phyloP scores from a whole-genome alignment of 2,113 vertebrate species.

The Engraulis encrasicolus region DNA sequence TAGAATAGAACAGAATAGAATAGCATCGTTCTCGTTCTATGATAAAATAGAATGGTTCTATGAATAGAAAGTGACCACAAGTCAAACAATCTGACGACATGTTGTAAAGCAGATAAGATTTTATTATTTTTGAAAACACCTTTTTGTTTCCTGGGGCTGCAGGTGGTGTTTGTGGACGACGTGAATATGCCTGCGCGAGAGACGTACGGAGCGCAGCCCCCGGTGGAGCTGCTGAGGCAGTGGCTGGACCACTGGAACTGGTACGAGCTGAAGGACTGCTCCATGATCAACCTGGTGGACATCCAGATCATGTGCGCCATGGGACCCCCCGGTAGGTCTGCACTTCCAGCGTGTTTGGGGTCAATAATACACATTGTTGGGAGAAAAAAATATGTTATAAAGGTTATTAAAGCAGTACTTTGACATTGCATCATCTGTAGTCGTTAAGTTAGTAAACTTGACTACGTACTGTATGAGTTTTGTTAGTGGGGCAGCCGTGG shows the following conservation, averaged over 20 bases:
- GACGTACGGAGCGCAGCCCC: conserved; percentile 89
- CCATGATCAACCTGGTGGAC: conserved; percentile 83
- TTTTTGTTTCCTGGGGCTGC: conserved; percentile 23
- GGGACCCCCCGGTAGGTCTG: conserved; percentile 85
- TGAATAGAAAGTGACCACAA: background rate
- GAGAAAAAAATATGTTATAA: too few relatives aligned
- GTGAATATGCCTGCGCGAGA: conserved; percentile 94
- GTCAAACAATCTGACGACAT: too few relatives aligned
- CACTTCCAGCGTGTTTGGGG: background rate
- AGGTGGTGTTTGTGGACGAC: conserved; percentile 94
- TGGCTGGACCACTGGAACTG: conserved; percentile 94
- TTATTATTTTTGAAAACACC: too few relatives aligned
- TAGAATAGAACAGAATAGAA: too few relatives aligned
- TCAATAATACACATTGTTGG: background rate
- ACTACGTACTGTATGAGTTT: too few relatives aligned
- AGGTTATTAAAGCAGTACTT: too few relatives aligned
- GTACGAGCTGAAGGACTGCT: conserved; percentile 90
- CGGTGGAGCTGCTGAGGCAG: conserved; percentile 89
- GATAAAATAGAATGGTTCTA: too few relatives aligned
- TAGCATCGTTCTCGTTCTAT: too few relatives aligned
- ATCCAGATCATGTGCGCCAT: conserved; percentile 89
- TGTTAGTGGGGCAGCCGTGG: too few relatives aligned
- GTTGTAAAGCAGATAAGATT: too few relatives aligned
- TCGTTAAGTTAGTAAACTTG: too few relatives aligned
- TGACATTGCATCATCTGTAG: too few relatives aligned